Conservation (phyloP, 2,888 invertebrate species). For the Caenorhabditis doughertyi region DNA sequence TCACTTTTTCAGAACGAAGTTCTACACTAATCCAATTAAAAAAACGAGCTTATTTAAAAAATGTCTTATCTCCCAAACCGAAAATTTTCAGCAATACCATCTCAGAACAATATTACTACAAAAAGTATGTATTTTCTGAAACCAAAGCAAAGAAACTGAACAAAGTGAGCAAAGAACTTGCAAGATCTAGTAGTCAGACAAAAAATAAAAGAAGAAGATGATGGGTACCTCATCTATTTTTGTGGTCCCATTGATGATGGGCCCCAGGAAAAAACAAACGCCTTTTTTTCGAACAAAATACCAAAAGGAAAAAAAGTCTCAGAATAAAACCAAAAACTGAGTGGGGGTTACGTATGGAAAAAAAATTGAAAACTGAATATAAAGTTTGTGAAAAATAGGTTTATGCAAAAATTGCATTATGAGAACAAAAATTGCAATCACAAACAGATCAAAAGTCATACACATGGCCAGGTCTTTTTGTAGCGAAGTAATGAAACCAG, state of each 20-base stretch:
- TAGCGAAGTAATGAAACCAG: too few relatives aligned
- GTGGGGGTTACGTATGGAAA: too few relatives aligned
- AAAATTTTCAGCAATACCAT: too few relatives aligned
- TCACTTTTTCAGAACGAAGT: too few relatives aligned
- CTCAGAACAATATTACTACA: too few relatives aligned
- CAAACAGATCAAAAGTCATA: too few relatives aligned
- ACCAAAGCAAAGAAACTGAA: background rate
- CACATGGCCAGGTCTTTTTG: too few relatives aligned
- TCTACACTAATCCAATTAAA: too few relatives aligned
- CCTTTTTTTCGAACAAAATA: too few relatives aligned
- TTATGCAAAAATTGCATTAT: background rate
- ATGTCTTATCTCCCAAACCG: too few relatives aligned
- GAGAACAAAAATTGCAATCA: background rate
- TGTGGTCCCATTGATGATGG: slow-evolving; percentile 25
- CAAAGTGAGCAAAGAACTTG: background rate
- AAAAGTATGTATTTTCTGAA: background rate
- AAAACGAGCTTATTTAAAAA: too few relatives aligned
- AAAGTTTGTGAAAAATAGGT: background rate
- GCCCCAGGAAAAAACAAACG: slow-evolving; percentile 4
- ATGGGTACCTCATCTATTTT: slow-evolving; percentile 37
- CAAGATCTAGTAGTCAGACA: background rate
- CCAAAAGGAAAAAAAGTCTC: background rate
- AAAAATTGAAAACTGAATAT: background rate
- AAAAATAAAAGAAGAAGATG: slow-evolving; percentile 24
- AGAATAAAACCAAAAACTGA: background rate